A percentile compares a stretch with the other conserved stretches of the same genome.
These are phyloP conservation scores for Pangasius larnaudii DNA, from an alignment of 2,797 vertebrate genomes.

Conservation along the genomic window DNA sequence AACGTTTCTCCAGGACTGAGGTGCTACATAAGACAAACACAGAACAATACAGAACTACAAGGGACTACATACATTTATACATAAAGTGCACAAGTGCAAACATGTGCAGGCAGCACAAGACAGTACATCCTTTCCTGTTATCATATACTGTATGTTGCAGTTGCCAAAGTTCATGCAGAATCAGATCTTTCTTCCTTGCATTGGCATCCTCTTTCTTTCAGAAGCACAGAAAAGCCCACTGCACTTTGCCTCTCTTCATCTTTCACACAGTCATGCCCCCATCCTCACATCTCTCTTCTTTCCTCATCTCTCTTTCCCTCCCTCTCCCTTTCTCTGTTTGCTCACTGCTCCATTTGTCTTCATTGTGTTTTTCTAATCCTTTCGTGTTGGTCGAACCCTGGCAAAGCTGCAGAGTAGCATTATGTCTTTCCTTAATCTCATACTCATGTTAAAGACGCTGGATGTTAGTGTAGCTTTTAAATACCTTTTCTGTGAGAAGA, in stretches of 20 bases:
- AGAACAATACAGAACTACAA: too few relatives aligned
- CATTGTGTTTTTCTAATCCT: constrained; percentile 52
- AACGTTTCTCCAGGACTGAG: too few relatives aligned
- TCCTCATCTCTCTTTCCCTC: constrained; percentile 17
- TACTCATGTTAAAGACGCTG: background rate
- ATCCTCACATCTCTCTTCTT: constrained; percentile 26
- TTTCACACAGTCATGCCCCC: constrained; percentile 52
- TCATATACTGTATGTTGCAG: background rate
- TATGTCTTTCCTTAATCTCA: background rate
- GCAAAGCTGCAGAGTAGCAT: constrained; percentile 27
- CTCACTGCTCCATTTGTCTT: constrained; percentile 52
- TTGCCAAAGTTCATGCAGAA: constrained; percentile 3
- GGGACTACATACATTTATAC: too few relatives aligned
- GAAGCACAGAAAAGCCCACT: constrained; percentile 80
- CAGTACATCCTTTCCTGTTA: background rate
- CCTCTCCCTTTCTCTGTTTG: constrained; percentile 39
- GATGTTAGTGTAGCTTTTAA: background rate
- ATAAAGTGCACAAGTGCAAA: too few relatives aligned
- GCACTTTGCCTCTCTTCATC: constrained; percentile 63
- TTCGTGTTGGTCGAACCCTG: constrained; percentile 50
- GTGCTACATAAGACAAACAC: too few relatives aligned
- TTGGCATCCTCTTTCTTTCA: constrained; percentile 76
- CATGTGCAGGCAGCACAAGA: too few relatives aligned
- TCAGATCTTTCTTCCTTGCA: constrained; percentile 30
- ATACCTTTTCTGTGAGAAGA: background rate